Base-by-base conservation (phyloP, 1,140 invertebrate genomes). In the Panagrolaimus sp. region DNA sequence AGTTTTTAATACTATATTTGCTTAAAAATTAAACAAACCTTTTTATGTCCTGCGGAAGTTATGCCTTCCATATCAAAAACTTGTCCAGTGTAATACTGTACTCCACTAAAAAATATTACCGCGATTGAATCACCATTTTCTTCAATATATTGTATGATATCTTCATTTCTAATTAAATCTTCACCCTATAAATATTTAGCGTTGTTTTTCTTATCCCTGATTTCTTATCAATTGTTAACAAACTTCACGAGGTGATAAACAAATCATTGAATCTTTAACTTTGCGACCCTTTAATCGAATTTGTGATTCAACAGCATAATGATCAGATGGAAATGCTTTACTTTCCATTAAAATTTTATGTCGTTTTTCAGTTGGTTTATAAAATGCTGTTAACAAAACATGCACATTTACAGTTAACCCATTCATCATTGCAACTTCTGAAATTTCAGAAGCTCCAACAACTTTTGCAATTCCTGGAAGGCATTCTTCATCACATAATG, bases 81-180 rank as follows among this genome's bases (percentile, higher is more conserved):
- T 76, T 88, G 88, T 10, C 88, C 88, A 6, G 89, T 89, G 77
- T 88, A 89, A 80, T 88, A 89, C 72, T 89, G 88, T 14, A 89
- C 83, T 12, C 87, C 88, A 65, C 84, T 79, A 15, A 89, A 83
- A 62, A 87, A 85, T n/a, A 89, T 77, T 0, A 89, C 71, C 15
- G 87, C 86, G 28, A 89, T 87, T 12, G 73, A 77, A 17, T 87
- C 78, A 8, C 87, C 88, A 70, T 88, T 78, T 63, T 86, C 76
- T 69, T 87, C 83, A 58, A 89, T 87, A 6, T 79, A 78, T 32
- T 80, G 38, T 9, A 88, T 32, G 64, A 89, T 88, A 73, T 89
- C 88, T 73, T 88, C 86, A 9, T 80, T 84, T 21, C 84, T 73
- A 12, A 89, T 66, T 5, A 70, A 76, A 52, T 84, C 68, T 71